Conservation (phyloP, 2,888 invertebrate species). For the Ochropacha duplaris region DNA sequence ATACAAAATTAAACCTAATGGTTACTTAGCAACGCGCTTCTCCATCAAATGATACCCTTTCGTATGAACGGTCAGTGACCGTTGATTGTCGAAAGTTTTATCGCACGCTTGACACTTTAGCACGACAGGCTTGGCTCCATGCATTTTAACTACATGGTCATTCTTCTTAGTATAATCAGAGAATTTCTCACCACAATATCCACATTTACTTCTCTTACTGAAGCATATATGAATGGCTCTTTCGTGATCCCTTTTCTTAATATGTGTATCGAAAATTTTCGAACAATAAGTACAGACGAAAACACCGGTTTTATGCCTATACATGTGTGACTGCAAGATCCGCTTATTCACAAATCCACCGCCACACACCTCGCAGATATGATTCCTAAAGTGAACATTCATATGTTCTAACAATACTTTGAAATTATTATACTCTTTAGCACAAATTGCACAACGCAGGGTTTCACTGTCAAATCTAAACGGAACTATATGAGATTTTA, state of each 20-base stretch:
- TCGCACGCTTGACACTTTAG: conserved; percentile 73
- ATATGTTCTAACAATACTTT: conserved; percentile 56
- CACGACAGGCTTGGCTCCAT: conserved; percentile 62
- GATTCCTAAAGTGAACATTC: conserved; percentile 64
- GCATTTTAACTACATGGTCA: conserved; percentile 56
- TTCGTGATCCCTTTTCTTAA: conserved; percentile 48
- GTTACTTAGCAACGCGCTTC: conserved; percentile 22
- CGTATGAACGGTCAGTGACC: conserved; percentile 71
- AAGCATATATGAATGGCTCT: conserved; percentile 42
- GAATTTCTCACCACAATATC: conserved; percentile 61
- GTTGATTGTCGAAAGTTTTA: conserved; percentile 72
- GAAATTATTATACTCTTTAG: conserved; percentile 42
- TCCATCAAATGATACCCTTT: conserved; percentile 59
- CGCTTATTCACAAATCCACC: conserved; percentile 66
- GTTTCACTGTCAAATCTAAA: conserved; percentile 42
- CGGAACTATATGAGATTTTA: conserved; percentile 49
- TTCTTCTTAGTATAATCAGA: conserved; percentile 65
- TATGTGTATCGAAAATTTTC: conserved; percentile 47
- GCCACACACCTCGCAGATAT: conserved; percentile 75
- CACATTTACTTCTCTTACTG: conserved; percentile 52
- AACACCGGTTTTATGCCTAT: conserved; percentile 56
- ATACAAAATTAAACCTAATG: neutral
- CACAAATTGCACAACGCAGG: conserved; percentile 38
- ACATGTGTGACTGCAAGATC: conserved; percentile 45
- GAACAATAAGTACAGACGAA: conserved; percentile 43